Conservation (phyloP, 30 jellyfish, hydroid and myxozoan genomes). For the Pseudorhiza aurosa region DNA sequence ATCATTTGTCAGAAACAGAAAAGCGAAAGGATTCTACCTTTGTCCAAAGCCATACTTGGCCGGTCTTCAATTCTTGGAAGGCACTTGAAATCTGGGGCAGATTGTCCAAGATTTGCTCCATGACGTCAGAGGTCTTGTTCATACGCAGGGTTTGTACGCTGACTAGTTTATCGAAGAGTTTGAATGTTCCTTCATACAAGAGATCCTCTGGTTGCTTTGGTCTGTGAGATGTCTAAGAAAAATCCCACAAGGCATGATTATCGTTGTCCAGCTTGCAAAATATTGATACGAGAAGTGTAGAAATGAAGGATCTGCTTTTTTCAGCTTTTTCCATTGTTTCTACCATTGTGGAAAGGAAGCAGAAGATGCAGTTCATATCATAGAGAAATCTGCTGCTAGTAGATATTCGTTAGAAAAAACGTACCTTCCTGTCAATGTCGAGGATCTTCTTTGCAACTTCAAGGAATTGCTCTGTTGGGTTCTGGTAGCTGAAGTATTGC, state of each 20-base stretch:
- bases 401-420: too few species aligned
- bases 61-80: slow-evolving; percentile 25
- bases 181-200: slow-evolving; percentile 29
- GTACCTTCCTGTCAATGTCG: slow-evolving; percentile 19
- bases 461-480: slow-evolving; percentile 14
- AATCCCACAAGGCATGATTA: neutral
- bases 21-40: too few species aligned
- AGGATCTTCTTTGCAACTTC: slow-evolving; percentile 14
- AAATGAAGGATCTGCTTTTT: too few species aligned
- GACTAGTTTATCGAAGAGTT: slow-evolving; percentile 54
- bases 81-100: slow-evolving; percentile 28
- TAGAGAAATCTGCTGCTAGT: too few species aligned
- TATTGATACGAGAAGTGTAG: too few species aligned
- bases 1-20: too few species aligned
- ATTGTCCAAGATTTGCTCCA: slow-evolving; percentile 15
- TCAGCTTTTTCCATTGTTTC: too few species aligned
- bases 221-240: slow-evolving; percentile 21
- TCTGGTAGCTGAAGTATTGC: neutral
- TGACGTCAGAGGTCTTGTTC: slow-evolving; percentile 30
- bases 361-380: too few species aligned
- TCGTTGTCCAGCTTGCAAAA: too few species aligned
- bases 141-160: slow-evolving; percentile 22
- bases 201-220: slow-evolving; percentile 50
- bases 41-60: slow-evolving; percentile 43
- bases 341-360: too few species aligned